Conservation (phyloP, 1,140 invertebrate genomes). For the Lordiphosa clarofinis region DNA sequence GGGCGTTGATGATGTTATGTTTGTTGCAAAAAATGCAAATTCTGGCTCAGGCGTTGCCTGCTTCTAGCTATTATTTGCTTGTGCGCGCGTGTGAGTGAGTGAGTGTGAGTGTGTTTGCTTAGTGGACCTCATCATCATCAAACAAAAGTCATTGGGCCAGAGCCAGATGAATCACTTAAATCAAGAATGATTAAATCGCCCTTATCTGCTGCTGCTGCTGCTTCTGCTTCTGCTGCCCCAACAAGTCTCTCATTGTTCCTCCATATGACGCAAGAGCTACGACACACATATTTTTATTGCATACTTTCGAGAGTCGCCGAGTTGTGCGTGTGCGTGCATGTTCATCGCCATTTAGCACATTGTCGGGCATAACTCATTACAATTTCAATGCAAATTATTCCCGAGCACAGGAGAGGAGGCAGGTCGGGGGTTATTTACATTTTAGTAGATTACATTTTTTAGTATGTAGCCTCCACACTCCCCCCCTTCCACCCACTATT, state of each 20-base stretch:
- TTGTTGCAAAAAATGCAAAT: slow-evolving; percentile 1
- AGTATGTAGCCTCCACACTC: slow-evolving; percentile 28
- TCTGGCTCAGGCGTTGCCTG: no score
- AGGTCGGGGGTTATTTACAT: slow-evolving; percentile 50
- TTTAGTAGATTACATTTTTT: slow-evolving; percentile 73
- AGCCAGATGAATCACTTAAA: slow-evolving; percentile 15
- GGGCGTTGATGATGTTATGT: neutral
- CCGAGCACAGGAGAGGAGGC: neutral
- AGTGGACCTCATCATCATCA: slow-evolving; percentile 1
- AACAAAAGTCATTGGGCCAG: slow-evolving; percentile 9
- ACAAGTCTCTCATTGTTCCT: slow-evolving; percentile 68
- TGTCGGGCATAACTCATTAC: slow-evolving; percentile 66
- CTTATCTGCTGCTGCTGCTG: slow-evolving; percentile 6
- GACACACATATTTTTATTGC: slow-evolving; percentile 63
- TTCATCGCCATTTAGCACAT: slow-evolving; percentile 43
- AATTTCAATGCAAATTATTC: slow-evolving; percentile 71
- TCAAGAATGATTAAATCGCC: slow-evolving; percentile 8
- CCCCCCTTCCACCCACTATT: neutral
- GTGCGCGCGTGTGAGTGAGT: slow-evolving; percentile 3
- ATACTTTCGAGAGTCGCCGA: slow-evolving; percentile 64
- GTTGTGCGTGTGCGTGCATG: slow-evolving; percentile 15
- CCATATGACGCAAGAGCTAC: slow-evolving; percentile 51
- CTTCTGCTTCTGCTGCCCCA: slow-evolving; percentile 28
- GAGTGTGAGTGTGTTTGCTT: neutral
- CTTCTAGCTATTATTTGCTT: slow-evolving; percentile 34